Conservation (phyloP, 2,888 invertebrate species). For the Agrochola litura region DNA sequence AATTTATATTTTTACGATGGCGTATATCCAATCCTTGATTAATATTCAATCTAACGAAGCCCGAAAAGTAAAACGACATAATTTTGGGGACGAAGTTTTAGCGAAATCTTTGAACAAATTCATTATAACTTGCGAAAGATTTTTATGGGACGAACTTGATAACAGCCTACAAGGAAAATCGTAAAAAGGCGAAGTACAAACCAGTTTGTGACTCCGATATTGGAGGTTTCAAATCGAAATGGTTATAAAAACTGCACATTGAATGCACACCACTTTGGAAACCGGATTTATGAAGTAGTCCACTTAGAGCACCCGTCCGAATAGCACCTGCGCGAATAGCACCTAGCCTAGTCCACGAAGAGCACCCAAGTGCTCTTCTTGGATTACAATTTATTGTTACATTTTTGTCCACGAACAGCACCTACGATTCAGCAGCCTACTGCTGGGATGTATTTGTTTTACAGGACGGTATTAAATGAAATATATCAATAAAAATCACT, state of each 20-base stretch:
- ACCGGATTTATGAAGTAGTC: background rate
- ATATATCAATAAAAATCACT: too few species aligned
- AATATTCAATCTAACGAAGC: slow-evolving; percentile 27
- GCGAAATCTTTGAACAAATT: slow-evolving; percentile 40
- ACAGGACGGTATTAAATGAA: too few species aligned
- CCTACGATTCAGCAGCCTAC: too few species aligned
- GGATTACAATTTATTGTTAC: too few species aligned
- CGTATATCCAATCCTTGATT: background rate
- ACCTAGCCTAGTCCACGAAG: too few species aligned
- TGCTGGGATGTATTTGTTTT: too few species aligned
- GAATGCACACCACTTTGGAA: background rate
- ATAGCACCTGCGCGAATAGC: too few species aligned
- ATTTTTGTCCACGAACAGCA: too few species aligned
- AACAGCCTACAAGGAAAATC: slow-evolving; percentile 30
- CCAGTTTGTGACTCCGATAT: slow-evolving; percentile 13
- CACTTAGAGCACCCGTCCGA: too few species aligned
- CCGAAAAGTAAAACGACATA: slow-evolving; percentile 27
- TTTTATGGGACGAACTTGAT: slow-evolving; percentile 33
- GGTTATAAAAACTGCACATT: background rate
- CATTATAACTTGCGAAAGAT: slow-evolving; percentile 42
- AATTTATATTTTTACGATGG: background rate
- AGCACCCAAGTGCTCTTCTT: too few species aligned
- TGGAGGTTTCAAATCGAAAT: background rate
- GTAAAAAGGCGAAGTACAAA: slow-evolving; percentile 2
- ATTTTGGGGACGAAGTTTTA: slow-evolving; percentile 40